Percentiles rank a stretch among this genome's conserved stretches.
phyloP scores from a whole-genome alignment of 2,888 invertebrate species.

The Periphyllus acericola region DNA sequence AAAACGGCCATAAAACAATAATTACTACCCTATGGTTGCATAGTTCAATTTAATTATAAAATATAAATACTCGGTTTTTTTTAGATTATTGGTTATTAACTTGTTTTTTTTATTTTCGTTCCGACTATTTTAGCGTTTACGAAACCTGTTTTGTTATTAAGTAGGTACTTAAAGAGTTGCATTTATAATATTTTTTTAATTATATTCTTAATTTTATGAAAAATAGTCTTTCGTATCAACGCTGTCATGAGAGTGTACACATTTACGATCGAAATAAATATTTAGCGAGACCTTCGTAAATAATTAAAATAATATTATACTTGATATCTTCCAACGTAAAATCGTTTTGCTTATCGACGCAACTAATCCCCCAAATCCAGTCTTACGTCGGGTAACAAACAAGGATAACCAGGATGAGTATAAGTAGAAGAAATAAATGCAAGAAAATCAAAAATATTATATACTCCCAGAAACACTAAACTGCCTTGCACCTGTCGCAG shows the following conservation, averaged over 20 bases:
- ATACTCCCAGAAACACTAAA: too few species aligned
- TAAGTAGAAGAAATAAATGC: not conserved
- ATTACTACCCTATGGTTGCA: constrained; percentile 40
- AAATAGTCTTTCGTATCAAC: constrained; percentile 21
- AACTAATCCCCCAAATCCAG: not conserved
- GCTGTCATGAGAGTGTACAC: not conserved
- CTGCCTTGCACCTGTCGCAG: too few species aligned
- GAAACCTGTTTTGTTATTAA: constrained; percentile 45
- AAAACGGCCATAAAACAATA: constrained; percentile 49
- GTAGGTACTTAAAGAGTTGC: constrained; percentile 46
- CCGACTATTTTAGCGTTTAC: constrained; percentile 31
- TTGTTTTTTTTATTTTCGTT: constrained; percentile 47
- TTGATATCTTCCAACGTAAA: not conserved
- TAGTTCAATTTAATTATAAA: constrained; percentile 42
- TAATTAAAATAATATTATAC: not conserved
- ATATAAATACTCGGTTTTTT: constrained; percentile 31
- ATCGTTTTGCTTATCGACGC: not conserved
- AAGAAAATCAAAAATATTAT: not conserved
- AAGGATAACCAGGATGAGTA: not conserved
- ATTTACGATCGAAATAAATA: constrained; percentile 12
- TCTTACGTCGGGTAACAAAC: not conserved
- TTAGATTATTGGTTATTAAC: constrained; percentile 50
- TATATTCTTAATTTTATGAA: constrained; percentile 49
- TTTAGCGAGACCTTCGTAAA: not conserved
- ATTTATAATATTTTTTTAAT: constrained; percentile 51